Evolutionary conservation across 2,797 vertebrate genomes (phyloP).

Genomic region (Darevskia nairensis): DNA sequence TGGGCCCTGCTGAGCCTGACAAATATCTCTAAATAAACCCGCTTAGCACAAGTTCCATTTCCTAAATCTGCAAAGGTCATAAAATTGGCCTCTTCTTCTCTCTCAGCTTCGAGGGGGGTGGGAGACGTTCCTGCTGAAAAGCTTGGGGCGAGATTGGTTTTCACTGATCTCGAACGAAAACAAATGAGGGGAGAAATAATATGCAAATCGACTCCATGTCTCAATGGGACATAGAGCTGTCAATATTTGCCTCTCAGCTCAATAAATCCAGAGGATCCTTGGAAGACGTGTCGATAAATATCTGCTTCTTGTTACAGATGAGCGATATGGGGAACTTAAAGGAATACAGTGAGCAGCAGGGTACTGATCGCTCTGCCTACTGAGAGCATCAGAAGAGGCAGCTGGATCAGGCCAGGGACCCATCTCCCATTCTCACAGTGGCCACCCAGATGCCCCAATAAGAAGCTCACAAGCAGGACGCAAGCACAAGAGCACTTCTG

Average conservation of each 20-base stretch:
- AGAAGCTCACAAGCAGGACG: too few species aligned
- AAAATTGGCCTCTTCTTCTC: background rate
- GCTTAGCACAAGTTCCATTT: background rate
- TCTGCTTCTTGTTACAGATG: background rate
- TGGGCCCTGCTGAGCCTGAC: background rate
- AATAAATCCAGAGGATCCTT: conserved; percentile 10
- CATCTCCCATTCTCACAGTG: too few species aligned
- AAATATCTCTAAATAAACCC: background rate
- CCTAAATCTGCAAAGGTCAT: conserved; percentile 2
- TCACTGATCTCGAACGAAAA: background rate
- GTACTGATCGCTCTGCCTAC: background rate
- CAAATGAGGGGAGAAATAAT: background rate
- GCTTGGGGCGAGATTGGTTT: background rate
- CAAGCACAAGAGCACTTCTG: too few species aligned
- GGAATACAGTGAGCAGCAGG: too few species aligned
- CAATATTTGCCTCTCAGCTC: conserved; percentile 15
- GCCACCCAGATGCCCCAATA: too few species aligned
- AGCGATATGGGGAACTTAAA: background rate
- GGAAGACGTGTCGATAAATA: background rate
- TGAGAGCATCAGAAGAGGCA: too few species aligned
- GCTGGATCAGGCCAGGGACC: too few species aligned
- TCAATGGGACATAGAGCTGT: background rate
- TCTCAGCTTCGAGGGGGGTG: background rate
- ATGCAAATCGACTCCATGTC: background rate
- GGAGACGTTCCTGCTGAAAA: background rate